Evolutionary conservation across 2,113 vertebrate genomes (phyloP).

Genomic region (Neomonachus schauinslandi): DNA sequence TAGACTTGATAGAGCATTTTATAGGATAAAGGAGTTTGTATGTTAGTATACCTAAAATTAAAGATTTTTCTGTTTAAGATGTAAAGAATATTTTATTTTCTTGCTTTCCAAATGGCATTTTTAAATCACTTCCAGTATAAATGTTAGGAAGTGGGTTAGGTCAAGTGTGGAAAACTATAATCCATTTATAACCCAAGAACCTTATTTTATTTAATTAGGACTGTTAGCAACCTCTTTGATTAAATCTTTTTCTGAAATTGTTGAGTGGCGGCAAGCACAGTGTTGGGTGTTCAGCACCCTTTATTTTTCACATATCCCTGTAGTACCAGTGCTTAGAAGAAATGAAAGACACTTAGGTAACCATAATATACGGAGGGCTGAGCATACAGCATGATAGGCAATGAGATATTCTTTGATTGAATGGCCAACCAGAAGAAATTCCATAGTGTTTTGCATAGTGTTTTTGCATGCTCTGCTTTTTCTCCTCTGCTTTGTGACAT

Average conservation of each 20-base stretch:
- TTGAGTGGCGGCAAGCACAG: background rate
- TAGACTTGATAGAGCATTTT: slow-evolving; percentile 30
- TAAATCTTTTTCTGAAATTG: background rate
- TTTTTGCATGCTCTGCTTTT: slow-evolving; percentile 42
- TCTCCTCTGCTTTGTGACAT: slow-evolving; percentile 33
- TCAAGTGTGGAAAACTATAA: background rate
- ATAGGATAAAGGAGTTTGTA: background rate
- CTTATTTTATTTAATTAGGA: background rate
- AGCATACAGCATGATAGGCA: background rate
- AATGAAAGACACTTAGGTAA: background rate
- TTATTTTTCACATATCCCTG: background rate
- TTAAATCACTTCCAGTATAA: slow-evolving; percentile 21
- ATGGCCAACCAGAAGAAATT: background rate
- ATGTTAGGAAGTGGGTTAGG: background rate
- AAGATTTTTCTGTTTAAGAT: background rate
- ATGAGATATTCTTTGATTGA: background rate
- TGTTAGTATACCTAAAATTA: background rate
- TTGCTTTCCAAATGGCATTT: slow-evolving; percentile 48
- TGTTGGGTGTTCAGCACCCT: background rate
- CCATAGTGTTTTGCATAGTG: background rate
- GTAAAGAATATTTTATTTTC: slow-evolving; percentile 20
- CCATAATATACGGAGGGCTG: background rate
- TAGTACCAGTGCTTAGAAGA: background rate
- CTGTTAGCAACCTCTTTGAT: background rate
- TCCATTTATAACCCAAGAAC: slow-evolving; percentile 10